Percentiles rank a stretch among this genome's conserved stretches.
phyloP scores from a whole-genome alignment of 2,888 invertebrate species.

The Dicyrtomina minuta region DNA sequence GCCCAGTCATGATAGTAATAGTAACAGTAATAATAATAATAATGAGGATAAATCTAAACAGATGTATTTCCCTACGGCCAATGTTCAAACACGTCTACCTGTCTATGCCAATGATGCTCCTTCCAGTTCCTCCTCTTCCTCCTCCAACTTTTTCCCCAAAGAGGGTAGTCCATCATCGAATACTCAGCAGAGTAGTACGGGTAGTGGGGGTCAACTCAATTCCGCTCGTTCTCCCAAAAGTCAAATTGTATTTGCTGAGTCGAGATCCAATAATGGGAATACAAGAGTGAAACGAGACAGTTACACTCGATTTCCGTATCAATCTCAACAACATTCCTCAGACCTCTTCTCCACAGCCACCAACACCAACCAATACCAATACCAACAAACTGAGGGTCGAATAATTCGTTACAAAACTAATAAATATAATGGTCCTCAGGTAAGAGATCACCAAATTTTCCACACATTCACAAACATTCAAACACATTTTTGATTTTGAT shows the following conservation, averaged over 20 bases:
- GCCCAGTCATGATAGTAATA: neutral
- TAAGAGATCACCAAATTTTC: constrained; percentile 22
- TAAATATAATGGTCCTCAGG: constrained; percentile 26
- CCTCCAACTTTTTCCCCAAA: constrained; percentile 38
- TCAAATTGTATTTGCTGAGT: constrained; percentile 29
- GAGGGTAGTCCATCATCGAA: constrained; percentile 25
- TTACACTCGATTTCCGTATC: neutral
- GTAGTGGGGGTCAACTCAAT: too few species aligned
- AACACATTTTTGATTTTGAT: too few species aligned
- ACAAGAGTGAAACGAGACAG: constrained; percentile 8
- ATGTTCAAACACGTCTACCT: constrained; percentile 42
- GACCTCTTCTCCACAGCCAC: constrained; percentile 14
- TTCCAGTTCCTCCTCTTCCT: constrained; percentile 28
- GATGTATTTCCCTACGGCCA: constrained; percentile 9
- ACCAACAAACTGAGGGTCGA: constrained; percentile 26
- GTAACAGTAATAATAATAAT: constrained; percentile 3
- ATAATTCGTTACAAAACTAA: constrained; percentile 32
- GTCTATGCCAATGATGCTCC: constrained; percentile 37
- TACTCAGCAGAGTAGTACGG: neutral
- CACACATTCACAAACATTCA: neutral
- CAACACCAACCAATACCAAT: constrained; percentile 7
- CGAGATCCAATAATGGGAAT: constrained; percentile 7
- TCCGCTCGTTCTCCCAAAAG: constrained; percentile 8
- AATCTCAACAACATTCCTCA: neutral
- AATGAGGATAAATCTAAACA: neutral